Evolutionary conservation across 1,140 invertebrate genomes (phyloP), one percentile per base, ranked within the genome.

Genomic region (Thaumatotibia leucotreta): DNA sequence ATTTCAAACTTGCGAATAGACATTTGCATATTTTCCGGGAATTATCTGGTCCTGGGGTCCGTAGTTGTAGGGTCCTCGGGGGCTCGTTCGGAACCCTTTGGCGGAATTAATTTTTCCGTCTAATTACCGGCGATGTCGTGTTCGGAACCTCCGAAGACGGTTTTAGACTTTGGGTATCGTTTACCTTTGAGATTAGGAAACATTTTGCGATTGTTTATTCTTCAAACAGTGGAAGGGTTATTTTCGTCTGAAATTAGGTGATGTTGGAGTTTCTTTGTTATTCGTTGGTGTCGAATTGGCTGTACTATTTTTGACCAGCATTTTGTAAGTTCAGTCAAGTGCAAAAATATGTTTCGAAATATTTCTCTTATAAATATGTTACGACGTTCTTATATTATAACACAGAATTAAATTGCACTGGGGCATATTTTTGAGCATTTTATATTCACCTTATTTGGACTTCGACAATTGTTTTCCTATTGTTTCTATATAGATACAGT

Each of bases 31-130:
- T 90, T 88, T 88, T 83, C 78, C 82, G 69, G 74, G 78, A 85
- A 88, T 88, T 89, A 89, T 88, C 80, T 74, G 76, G 81, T 72
- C 74, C 72, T 64, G 78, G 73, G 71, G 68, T 72, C 80, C 70
- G 74, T 74, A 80, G 14, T 54, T 69, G n/a, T 74, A 72, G 61
- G 75, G 75, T 73, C 88, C 84, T 66, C 39, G 39, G 86, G 88
- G 88, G 68, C 63, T 81, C 82, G 80, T 86, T 88, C 50, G 72
- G 69, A 83, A 86, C 84, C 86, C 84, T 83, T 89, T 86, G 72
- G 68, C n/a, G 72, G 70, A 87, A 88, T 89, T 89, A 89, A 89
- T 88, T 89, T 89, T 89, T 89, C 86, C 87, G 76, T 69, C 75
- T 86, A 89, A 89, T 89, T 88, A 89, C 76, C 79, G 72, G 70